Evolutionary conservation across 2,888 invertebrate genomes (phyloP).

Genomic region (Apomyelois bistriatella): DNA sequence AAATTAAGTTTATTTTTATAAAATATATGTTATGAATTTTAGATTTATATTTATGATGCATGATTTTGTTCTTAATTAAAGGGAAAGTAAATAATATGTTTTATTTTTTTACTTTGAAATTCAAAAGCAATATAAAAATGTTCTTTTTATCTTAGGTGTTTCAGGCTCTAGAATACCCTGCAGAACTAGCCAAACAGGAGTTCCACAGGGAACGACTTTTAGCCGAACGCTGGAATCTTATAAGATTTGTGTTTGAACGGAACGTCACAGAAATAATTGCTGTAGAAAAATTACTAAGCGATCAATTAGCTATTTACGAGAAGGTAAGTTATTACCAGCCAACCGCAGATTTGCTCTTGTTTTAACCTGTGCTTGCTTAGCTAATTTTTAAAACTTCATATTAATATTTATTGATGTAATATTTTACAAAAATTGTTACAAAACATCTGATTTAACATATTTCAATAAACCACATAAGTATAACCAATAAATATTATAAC

Average conservation of each 20-base stretch:
- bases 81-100: not conserved
- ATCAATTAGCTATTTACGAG: conserved; percentile 63
- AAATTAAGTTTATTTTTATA: not conserved
- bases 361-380: not conserved
- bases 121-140: not conserved
- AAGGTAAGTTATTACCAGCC: conserved; percentile 39
- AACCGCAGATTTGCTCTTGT: not conserved
- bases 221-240: conserved; percentile 78
- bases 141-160: conserved; percentile 81
- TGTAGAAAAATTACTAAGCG: conserved; percentile 71
- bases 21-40: not conserved
- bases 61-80: not conserved
- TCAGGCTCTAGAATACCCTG: conserved; percentile 87
- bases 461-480: no score
- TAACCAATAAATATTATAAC: no score
- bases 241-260: conserved; percentile 81
- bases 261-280: conserved; percentile 34
- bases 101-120: not conserved
- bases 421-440: no score
- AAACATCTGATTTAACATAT: no score
- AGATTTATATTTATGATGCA: not conserved
- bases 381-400: no score
- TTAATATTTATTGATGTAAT: no score
- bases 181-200: conserved; percentile 84
- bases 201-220: conserved; percentile 81